phyloP scores from a whole-genome alignment of 2,797 vertebrate species.

The Mormyrus hasselquistii region DNA sequence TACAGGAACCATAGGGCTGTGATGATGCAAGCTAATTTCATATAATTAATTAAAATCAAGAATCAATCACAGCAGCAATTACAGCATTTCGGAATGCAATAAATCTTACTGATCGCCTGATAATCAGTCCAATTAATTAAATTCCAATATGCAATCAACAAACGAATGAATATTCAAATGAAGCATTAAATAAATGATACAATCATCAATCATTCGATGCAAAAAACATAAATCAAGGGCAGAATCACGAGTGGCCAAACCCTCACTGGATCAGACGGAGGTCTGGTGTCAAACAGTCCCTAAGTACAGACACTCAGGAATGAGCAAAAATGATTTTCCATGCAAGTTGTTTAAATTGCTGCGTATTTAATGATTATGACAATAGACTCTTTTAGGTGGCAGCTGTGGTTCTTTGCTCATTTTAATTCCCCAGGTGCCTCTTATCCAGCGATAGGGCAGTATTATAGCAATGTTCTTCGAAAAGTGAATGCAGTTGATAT shows the following conservation, averaged over 20 bases:
- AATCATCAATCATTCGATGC: background rate
- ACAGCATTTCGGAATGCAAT: background rate
- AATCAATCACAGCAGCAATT: background rate
- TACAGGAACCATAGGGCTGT: background rate
- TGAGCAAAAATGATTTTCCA: background rate
- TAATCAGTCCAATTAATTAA: conserved; percentile 15
- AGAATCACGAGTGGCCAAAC: background rate
- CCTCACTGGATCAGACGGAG: background rate
- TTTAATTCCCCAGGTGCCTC: background rate
- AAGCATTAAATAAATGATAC: background rate
- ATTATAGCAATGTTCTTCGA: background rate
- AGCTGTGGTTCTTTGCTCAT: background rate
- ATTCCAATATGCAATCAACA: background rate
- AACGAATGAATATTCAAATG: conserved; percentile 13
- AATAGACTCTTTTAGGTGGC: background rate
- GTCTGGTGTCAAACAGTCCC: background rate
- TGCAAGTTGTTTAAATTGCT: background rate
- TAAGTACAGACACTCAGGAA: background rate
- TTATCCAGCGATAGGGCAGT: background rate
- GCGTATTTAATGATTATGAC: background rate
- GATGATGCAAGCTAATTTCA: conserved; percentile 7
- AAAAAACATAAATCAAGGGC: background rate
- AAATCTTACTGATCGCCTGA: background rate
- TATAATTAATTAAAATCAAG: conserved; percentile 10
- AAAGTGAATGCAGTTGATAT: background rate